Evolutionary conservation across 92 coral and sea anemone species (phyloP).

Genomic region (Phenganax marumi): DNA sequence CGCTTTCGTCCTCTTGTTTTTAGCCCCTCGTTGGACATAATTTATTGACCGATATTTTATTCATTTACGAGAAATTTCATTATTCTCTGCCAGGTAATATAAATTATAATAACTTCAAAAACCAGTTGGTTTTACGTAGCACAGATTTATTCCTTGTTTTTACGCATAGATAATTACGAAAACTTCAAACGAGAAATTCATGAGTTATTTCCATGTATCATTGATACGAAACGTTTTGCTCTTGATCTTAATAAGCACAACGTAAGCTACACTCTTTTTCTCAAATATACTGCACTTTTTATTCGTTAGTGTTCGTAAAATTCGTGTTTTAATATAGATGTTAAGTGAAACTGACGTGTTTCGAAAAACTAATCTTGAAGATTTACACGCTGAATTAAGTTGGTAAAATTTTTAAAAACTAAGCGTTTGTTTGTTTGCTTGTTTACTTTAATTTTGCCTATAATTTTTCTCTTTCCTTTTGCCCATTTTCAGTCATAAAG

Average conservation of each 20-base stretch:
- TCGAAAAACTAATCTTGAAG: conserved; percentile 79
- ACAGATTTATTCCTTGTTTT: not conserved
- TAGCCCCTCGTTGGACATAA: conserved; percentile 98
- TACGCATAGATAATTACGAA: conserved; percentile 58
- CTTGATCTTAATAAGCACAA: conserved; percentile 66
- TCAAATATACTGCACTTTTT: not conserved
- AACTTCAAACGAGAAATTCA: conserved; percentile 71
- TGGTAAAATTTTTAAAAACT: conserved; percentile 44
- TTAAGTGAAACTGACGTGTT: conserved; percentile 58
- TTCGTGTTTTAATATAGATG: conserved; percentile 29
- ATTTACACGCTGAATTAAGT: conserved; percentile 66
- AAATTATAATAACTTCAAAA: not conserved
- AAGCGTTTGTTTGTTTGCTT: not conserved
- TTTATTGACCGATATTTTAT: conserved; percentile 75
- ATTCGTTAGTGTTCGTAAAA: not conserved
- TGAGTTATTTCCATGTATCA: conserved; percentile 66
- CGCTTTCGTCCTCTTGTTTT: not conserved
- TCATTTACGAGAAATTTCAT: conserved; percentile 84
- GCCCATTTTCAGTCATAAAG: conserved; percentile 63
- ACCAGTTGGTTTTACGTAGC: not conserved
- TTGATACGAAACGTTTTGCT: conserved; percentile 84
- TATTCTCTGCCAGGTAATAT: conserved; percentile 79
- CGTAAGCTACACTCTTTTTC: conserved; percentile 41
- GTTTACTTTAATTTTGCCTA: not conserved
- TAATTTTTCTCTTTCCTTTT: conserved; percentile 5